Conservation (phyloP, 2,113 vertebrate genomes). For the Xiphophorus couchianus region DNA sequence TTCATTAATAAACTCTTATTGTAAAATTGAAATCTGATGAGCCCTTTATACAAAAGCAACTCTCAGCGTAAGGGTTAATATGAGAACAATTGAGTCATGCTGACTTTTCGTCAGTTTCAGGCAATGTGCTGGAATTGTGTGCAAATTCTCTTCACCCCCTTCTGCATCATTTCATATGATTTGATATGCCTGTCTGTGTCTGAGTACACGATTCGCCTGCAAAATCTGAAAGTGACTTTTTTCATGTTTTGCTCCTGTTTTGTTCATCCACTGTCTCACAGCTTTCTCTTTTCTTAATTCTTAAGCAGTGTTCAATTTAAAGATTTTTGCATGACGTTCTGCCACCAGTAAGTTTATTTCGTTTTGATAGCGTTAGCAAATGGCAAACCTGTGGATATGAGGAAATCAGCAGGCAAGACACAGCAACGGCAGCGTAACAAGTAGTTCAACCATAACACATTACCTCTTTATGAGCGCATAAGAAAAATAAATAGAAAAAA, state of each 20-base stretch:
- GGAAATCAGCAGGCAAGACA: slow-evolving; percentile 47
- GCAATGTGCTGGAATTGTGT: slow-evolving; percentile 33
- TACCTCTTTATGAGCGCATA: slow-evolving; percentile 28
- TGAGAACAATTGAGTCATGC: background rate
- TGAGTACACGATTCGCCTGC: background rate
- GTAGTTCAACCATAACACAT: slow-evolving; percentile 51
- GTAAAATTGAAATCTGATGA: background rate
- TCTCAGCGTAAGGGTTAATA: slow-evolving; percentile 12
- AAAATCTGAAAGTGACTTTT: background rate
- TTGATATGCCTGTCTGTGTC: too few relatives aligned
- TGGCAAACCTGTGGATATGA: slow-evolving; percentile 49
- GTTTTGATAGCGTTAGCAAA: slow-evolving; percentile 15
- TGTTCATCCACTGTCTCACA: background rate
- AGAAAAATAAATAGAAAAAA: background rate
- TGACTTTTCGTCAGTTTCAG: slow-evolving; percentile 33
- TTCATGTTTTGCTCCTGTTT: background rate
- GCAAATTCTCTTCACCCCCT: slow-evolving; percentile 36
- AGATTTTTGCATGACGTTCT: background rate
- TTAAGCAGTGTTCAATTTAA: background rate
- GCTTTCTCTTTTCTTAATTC: background rate
- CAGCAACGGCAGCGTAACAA: slow-evolving; percentile 64
- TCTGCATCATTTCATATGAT: slow-evolving; percentile 22
- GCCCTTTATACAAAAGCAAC: background rate
- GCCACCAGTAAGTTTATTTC: slow-evolving; percentile 1
- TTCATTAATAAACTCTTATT: background rate